A percentile compares a stretch with the other conserved stretches of the same genome.
Evolutionary conservation across 30 jellyfish, hydroid and myxozoan genomes (phyloP).

Genomic region (Sanderia malayensis): DNA sequence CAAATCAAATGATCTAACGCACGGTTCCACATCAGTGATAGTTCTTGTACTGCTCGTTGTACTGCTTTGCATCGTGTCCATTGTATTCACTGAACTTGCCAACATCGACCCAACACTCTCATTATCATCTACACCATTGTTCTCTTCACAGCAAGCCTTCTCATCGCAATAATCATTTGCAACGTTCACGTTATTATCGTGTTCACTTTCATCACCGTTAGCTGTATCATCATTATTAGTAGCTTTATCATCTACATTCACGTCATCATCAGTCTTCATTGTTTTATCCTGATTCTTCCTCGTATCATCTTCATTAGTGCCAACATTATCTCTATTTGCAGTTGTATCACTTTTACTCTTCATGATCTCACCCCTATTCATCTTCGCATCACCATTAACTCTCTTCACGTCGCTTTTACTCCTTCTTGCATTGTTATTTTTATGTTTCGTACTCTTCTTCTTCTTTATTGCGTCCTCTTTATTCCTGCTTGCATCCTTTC

Average conservation of each 20-base stretch:
- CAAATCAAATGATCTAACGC: neutral
- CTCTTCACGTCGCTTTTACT: neutral
- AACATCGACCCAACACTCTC: neutral
- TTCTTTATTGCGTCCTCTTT: too few species aligned
- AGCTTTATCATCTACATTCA: neutral
- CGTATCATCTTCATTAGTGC: too few species aligned
- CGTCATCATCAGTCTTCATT: neutral
- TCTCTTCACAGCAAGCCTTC: neutral
- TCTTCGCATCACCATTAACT: neutral
- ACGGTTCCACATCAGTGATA: constrained; percentile 26
- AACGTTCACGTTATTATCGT: neutral
- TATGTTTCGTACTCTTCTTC: too few species aligned
- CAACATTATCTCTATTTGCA: too few species aligned
- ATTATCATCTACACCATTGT: neutral
- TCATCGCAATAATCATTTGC: too few species aligned
- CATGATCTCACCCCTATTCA: neutral
- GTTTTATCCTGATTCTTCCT: neutral
- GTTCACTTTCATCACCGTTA: neutral
- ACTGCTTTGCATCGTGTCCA: constrained; percentile 38
- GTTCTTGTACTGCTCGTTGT: constrained; percentile 68
- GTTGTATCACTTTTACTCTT: too few species aligned
- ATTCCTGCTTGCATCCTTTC: too few species aligned
- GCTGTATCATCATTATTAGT: neutral
- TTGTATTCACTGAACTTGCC: neutral
- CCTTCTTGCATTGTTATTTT: too few species aligned